Evolutionary conservation across 2,888 invertebrate species (phyloP).

Genomic region (Steromphala cineraria): DNA sequence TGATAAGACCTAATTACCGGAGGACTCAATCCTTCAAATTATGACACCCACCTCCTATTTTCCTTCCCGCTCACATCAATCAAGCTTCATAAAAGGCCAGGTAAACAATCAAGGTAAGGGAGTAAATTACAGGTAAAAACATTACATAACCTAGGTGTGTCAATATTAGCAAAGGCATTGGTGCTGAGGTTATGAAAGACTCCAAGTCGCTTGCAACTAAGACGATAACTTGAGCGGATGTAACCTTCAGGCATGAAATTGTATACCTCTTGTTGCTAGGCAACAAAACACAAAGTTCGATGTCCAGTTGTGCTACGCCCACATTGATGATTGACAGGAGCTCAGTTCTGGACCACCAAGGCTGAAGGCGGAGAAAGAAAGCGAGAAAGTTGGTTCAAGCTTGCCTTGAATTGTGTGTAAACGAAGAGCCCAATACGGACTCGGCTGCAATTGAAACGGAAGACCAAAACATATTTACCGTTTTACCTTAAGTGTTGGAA

Average conservation of each 20-base stretch:
- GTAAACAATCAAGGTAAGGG: slow-evolving; percentile 2
- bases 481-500: slow-evolving; percentile 19
- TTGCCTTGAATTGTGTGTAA: neutral
- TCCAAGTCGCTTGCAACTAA: slow-evolving; percentile 1
- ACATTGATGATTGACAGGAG: slow-evolving; percentile 2
- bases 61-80: slow-evolving; percentile 2
- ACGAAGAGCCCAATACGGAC: neutral
- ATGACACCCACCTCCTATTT: slow-evolving; percentile 16
- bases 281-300: neutral
- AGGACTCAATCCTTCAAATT: slow-evolving; percentile 7
- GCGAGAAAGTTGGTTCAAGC: neutral
- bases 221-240: neutral
- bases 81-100: neutral
- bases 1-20: slow-evolving; percentile 7
- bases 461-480: slow-evolving; percentile 19
- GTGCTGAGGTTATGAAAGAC: neutral
- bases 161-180: slow-evolving; percentile 5
- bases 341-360: neutral
- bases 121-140: slow-evolving; percentile 11
- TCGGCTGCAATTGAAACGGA: slow-evolving; percentile 13
- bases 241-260: slow-evolving; percentile 1
- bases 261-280: neutral
- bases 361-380: neutral
- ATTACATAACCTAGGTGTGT: neutral
- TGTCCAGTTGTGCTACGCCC: neutral